phyloP scores from a whole-genome alignment of 2,797 vertebrate species.

The Taenioides sp. region DNA sequence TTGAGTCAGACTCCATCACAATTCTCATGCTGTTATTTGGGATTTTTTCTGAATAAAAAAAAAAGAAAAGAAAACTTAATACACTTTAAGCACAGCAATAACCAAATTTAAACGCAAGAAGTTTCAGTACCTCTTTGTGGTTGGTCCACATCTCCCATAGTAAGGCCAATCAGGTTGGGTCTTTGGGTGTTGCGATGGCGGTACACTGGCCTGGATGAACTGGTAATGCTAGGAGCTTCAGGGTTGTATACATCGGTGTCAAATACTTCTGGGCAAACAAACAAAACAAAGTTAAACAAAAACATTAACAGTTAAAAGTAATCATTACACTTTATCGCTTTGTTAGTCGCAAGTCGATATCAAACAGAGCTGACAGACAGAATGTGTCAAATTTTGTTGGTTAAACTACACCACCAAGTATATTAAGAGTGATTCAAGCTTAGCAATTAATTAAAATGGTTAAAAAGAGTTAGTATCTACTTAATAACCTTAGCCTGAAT shows the following conservation, averaged over 20 bases:
- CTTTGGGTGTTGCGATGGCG: constrained; percentile 93
- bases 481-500: too few species aligned
- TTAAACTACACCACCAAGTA: too few species aligned
- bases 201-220: constrained; percentile 89
- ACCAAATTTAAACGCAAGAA: neutral
- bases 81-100: neutral
- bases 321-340: neutral
- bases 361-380: neutral
- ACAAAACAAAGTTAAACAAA: neutral
- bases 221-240: constrained; percentile 96
- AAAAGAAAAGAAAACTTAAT: constrained; percentile 15
- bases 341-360: neutral
- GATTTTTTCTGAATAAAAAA: constrained; percentile 83
- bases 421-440: too few species aligned
- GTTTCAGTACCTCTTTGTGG: constrained; percentile 84
- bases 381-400: neutral
- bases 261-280: constrained; percentile 80
- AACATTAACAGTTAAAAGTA: neutral
- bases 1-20: constrained; percentile 92
- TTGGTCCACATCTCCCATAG: constrained; percentile 91
- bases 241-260: constrained; percentile 96
- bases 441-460: too few species aligned
- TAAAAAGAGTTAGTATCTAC: too few species aligned
- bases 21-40: constrained; percentile 92
- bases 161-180: constrained; percentile 96